A percentile compares a stretch with the other conserved stretches of the same genome.
These are phyloP conservation scores for Cryptomyrus ogoouensis DNA, from an alignment of 2,113 vertebrate genomes.

Conservation along the genomic window DNA sequence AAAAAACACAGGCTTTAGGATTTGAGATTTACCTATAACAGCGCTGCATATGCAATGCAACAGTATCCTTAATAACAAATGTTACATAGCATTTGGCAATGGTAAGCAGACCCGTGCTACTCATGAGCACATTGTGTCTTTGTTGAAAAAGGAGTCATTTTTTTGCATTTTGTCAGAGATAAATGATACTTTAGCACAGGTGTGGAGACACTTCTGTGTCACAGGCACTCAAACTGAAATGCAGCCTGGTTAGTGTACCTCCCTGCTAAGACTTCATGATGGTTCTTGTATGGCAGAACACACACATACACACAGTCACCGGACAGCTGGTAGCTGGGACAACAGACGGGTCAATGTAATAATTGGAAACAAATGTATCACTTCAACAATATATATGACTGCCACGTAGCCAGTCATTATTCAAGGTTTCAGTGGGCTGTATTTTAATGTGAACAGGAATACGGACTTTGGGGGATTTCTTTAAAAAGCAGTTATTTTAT, in stretches of 20 bases:
- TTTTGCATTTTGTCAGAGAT: background rate
- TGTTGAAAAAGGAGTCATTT: background rate
- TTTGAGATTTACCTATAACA: background rate
- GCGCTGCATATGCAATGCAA: background rate
- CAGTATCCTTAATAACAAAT: background rate
- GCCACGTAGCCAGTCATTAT: background rate
- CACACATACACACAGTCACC: background rate
- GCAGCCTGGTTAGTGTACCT: background rate
- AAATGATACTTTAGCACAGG: background rate
- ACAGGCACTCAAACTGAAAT: background rate
- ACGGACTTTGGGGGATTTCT: background rate
- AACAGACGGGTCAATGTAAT: background rate
- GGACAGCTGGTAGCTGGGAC: background rate
- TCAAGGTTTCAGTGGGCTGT: background rate
- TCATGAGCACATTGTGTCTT: background rate
- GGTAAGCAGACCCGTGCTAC: background rate
- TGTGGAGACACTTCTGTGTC: background rate
- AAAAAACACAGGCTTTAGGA: background rate
- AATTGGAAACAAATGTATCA: conserved; percentile 6
- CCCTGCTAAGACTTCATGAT: background rate
- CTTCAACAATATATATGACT: background rate
- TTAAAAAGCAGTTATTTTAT: background rate
- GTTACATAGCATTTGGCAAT: background rate
- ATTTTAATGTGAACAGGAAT: background rate
- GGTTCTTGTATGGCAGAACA: background rate